phyloP scores from a whole-genome alignment of 2,888 invertebrate species.

The Laspeyria flexula region DNA sequence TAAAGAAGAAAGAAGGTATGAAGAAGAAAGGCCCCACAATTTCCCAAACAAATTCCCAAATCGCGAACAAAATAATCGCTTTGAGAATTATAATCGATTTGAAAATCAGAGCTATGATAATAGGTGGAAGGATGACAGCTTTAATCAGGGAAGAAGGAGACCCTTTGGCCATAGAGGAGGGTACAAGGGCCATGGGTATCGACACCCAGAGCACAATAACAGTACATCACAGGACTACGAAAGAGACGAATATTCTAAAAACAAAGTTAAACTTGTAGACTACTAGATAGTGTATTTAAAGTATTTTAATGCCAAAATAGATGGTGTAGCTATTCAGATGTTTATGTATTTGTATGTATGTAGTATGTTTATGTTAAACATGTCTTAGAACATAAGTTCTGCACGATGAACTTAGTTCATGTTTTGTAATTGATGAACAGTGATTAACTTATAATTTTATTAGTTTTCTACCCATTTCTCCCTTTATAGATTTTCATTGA shows the following conservation, averaged over 20 bases:
- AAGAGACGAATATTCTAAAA: slow-evolving; percentile 47
- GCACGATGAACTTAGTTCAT: slow-evolving; percentile 7
- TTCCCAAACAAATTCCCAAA: slow-evolving; percentile 46
- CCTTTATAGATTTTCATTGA: background rate
- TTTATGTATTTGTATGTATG: slow-evolving; percentile 27
- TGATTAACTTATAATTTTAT: background rate
- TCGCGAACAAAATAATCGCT: slow-evolving; percentile 32
- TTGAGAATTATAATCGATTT: slow-evolving; percentile 32
- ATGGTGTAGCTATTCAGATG: slow-evolving; percentile 31
- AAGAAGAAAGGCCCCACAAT: slow-evolving; percentile 42
- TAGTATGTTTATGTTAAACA: slow-evolving; percentile 31
- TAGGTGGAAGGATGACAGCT: slow-evolving; percentile 55
- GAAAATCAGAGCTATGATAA: slow-evolving; percentile 41
- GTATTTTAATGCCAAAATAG: slow-evolving; percentile 45
- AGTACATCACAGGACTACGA: slow-evolving; percentile 33
- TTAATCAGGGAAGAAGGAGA: slow-evolving; percentile 46
- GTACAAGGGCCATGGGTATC: slow-evolving; percentile 50
- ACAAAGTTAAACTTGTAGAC: slow-evolving; percentile 76
- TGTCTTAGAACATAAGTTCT: slow-evolving; percentile 33
- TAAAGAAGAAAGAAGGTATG: slow-evolving; percentile 42
- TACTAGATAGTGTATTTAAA: slow-evolving; percentile 57
- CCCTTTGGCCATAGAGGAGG: slow-evolving; percentile 62
- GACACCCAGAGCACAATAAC: slow-evolving; percentile 42
- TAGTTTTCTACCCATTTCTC: background rate
- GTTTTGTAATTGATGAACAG: background rate